phyloP scores from a whole-genome alignment of 35 echinoderm and acorn worm genomes.

The Antedon bifida region DNA sequence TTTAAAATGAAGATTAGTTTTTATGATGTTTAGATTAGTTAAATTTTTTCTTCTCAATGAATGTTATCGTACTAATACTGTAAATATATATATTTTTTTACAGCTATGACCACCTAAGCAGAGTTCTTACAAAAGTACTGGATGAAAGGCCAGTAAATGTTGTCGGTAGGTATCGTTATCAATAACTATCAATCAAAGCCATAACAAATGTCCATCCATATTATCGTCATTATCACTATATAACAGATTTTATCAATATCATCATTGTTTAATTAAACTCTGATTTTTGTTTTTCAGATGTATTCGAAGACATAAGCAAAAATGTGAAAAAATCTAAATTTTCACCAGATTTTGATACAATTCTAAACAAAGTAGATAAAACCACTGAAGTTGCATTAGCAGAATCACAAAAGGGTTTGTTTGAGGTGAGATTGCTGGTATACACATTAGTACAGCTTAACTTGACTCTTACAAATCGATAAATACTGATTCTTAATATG shows the following conservation, averaged over 20 bases:
- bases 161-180: conserved; percentile 55
- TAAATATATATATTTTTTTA: not conserved
- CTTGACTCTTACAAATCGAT: too few species aligned
- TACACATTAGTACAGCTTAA: not conserved
- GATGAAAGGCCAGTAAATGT: conserved; percentile 99
- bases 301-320: conserved; percentile 98
- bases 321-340: conserved; percentile 88
- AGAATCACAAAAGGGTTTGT: conserved; percentile 75
- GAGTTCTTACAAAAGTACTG: conserved; percentile 87
- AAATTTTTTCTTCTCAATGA: not conserved
- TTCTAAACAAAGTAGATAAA: conserved; percentile 80
- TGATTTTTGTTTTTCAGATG: conserved; percentile 24
- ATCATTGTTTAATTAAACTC: too few species aligned
- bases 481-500: too few species aligned
- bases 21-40: not conserved
- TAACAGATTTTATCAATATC: too few species aligned
- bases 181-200: too few species aligned
- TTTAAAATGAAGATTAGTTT: not conserved
- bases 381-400: conserved; percentile 75
- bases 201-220: too few species aligned
- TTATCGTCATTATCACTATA: too few species aligned
- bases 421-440: conserved; percentile 52
- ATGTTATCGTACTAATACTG: not conserved
- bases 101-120: conserved; percentile 96
- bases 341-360: conserved; percentile 65